These are phyloP conservation scores for Saguinus imperator DNA, from an alignment of 2,113 vertebrate genomes.

Conservation along the genomic window DNA sequence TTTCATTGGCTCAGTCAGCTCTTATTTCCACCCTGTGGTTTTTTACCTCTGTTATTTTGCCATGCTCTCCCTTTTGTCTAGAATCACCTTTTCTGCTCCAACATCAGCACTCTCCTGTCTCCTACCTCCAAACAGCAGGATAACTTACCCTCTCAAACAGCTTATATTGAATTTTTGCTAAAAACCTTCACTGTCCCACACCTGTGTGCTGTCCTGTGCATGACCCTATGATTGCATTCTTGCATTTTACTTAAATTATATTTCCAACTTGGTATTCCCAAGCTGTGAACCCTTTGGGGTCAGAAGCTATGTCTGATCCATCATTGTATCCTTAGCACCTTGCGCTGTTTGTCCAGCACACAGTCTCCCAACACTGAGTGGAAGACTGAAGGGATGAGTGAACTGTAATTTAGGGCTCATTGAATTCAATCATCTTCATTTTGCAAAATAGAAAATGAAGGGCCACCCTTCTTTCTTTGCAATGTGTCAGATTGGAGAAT, in stretches of 20 bases:
- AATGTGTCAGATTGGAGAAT: neutral
- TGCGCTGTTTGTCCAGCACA: neutral
- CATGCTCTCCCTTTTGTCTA: neutral
- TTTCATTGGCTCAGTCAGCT: neutral
- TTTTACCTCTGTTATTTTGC: neutral
- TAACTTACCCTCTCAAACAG: neutral
- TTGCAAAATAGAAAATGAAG: neutral
- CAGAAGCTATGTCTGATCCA: neutral
- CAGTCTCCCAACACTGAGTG: neutral
- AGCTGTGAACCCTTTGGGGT: neutral
- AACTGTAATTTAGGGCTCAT: neutral
- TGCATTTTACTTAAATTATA: neutral
- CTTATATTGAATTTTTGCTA: neutral
- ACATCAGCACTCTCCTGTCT: rapidly evolving
- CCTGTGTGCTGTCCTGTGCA: neutral
- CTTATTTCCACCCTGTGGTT: neutral
- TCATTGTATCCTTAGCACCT: neutral
- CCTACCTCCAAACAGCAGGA: neutral
- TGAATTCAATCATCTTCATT: neutral
- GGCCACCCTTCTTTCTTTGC: neutral
- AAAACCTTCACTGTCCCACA: neutral
- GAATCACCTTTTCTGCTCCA: neutral
- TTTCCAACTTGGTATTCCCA: neutral
- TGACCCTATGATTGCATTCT: neutral
- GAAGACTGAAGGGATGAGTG: neutral